A percentile compares a stretch with the other conserved stretches of the same genome.
phyloP scores from a whole-genome alignment of 2,113 vertebrate genomes.

The Catagonus wagneri region DNA sequence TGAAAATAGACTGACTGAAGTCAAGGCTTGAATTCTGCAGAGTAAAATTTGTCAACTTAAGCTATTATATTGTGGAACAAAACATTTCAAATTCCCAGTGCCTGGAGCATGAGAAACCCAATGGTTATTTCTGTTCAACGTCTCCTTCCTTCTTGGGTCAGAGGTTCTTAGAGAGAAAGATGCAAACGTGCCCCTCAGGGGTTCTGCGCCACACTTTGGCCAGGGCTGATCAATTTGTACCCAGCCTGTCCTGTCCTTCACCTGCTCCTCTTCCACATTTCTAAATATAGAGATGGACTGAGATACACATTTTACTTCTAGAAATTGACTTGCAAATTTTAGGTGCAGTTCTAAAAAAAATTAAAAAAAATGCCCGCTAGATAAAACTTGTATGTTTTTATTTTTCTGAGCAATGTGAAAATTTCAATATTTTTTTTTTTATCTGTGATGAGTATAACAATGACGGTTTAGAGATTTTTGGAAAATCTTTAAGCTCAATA shows the following conservation, averaged over 20 bases:
- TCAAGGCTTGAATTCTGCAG: background rate
- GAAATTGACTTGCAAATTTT: background rate
- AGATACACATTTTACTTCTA: background rate
- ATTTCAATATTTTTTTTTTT: conserved; percentile 46
- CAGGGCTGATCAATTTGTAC: background rate
- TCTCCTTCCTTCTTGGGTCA: background rate
- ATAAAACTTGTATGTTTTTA: background rate
- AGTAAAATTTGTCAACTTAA: background rate
- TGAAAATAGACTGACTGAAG: background rate
- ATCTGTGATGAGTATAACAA: background rate
- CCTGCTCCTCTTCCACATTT: background rate
- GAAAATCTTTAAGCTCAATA: background rate
- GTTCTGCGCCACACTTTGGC: background rate
- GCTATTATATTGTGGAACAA: background rate
- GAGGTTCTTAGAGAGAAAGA: background rate
- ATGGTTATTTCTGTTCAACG: background rate
- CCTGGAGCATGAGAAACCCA: background rate
- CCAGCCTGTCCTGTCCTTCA: background rate
- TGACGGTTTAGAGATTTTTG: background rate
- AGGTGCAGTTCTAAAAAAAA: background rate
- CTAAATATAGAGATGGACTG: background rate
- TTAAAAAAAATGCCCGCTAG: background rate
- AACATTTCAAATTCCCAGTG: background rate
- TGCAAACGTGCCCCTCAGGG: background rate
- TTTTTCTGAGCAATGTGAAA: background rate